phyloP scores from a whole-genome alignment of 2,113 vertebrate species.

The Rhizomys pruinosus region DNA sequence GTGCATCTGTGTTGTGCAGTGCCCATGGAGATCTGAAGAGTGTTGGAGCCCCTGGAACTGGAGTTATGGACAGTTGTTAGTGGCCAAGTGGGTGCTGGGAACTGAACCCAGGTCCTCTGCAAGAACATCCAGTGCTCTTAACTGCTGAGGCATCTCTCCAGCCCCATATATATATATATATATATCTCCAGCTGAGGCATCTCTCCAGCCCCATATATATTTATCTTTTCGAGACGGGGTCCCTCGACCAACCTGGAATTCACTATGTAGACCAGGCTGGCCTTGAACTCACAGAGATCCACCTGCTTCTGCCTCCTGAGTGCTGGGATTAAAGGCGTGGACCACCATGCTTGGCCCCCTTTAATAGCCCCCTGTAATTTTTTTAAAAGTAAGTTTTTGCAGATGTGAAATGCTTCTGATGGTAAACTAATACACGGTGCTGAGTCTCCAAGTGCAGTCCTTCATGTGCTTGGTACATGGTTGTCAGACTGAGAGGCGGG shows the following conservation, averaged over 20 bases:
- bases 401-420: constrained; percentile 9
- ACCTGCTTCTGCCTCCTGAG: too few species aligned
- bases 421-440: background rate
- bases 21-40: background rate
- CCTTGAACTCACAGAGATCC: too few species aligned
- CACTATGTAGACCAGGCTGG: too few species aligned
- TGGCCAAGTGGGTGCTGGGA: background rate
- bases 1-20: background rate
- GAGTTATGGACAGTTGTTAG: background rate
- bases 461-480: background rate
- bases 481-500: background rate
- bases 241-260: too few species aligned
- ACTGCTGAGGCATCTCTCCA: background rate
- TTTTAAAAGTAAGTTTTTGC: constrained; percentile 22
- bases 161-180: too few species aligned
- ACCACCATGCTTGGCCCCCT: too few species aligned
- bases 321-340: too few species aligned
- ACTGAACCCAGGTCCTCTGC: background rate
- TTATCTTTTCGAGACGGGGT: too few species aligned
- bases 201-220: too few species aligned
- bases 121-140: background rate
- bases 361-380: background rate
- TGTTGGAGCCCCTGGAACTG: background rate
- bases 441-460: background rate
- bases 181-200: too few species aligned